Evolutionary conservation across 2,888 invertebrate species (phyloP), one percentile per base, ranked within the genome.

Genomic region (Drosophila falleni): DNA sequence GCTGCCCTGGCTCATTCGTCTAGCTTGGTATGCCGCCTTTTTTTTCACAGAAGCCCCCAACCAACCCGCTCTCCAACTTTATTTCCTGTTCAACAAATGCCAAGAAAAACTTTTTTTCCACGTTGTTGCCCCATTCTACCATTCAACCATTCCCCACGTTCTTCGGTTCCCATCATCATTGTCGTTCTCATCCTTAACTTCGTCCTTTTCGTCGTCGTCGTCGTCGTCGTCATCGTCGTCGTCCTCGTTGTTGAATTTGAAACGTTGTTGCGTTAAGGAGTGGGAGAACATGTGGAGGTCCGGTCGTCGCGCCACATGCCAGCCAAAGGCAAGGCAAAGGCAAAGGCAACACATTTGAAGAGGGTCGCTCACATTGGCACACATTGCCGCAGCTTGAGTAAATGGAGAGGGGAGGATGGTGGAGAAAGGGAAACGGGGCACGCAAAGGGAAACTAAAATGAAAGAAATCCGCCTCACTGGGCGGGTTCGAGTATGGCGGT

Each of bases 391-490:
- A 59, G 47, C 35, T 41, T 37, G 53, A 42, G 31, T 8, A 19
- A 62, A 33, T 16, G 44, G 15, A 8, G 15, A 8, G 5, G 19
- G 23, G 63, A 35, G 46, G 35, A 11, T 41, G 37, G 3, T 19
- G 29, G 54, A 39, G 66, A 60, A 50, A 39, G 49, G 55, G 63
- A 58, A 31, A n/a, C 11, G 19, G 66, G 42, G 58, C 61, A 85
- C 85, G 86, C 86, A 89, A 89, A 74, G 89, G 87, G 79, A 87
- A 89, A 89, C 86, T 87, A 89, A 89, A 87, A 86, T 87, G 89
- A 87, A 87, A 87, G 86, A 87, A 87, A 89, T 89, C 87, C 83
- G 64, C 63, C 68, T 54, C 39, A 54, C 47, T 56, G 47, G 31
- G 39, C 47, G 54, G 53, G 49, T 39, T 58, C 11, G 46, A 44